These are phyloP conservation scores for Eretmocerus hayati DNA, from an alignment of 2,888 invertebrate genomes.

Conservation along the genomic window DNA sequence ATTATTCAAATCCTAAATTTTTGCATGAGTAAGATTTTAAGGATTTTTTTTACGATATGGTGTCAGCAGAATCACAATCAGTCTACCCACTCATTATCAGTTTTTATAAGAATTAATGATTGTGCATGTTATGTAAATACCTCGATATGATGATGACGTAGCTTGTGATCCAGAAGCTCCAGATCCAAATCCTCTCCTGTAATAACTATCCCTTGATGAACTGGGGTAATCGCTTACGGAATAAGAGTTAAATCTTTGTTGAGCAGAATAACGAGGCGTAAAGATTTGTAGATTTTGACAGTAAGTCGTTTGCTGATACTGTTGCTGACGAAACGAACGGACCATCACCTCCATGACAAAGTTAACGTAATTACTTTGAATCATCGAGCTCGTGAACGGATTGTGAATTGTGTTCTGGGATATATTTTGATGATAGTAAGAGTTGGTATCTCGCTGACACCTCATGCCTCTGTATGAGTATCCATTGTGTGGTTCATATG, in stretches of 20 bases:
- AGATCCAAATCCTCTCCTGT: slow-evolving; percentile 5
- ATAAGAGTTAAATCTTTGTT: slow-evolving; percentile 11
- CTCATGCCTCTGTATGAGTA: slow-evolving; percentile 15
- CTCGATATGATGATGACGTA: too few species aligned
- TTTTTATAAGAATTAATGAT: too few species aligned
- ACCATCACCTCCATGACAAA: slow-evolving; percentile 23
- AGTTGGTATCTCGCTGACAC: slow-evolving; percentile 11
- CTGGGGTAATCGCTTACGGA: slow-evolving; percentile 6
- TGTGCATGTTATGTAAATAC: too few species aligned
- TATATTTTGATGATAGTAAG: slow-evolving; percentile 18
- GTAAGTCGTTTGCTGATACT: slow-evolving; percentile 19
- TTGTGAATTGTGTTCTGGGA: slow-evolving; percentile 18
- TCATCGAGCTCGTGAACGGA: slow-evolving; percentile 11
- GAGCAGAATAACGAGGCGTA: slow-evolving; percentile 2
- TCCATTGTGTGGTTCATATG: slow-evolving; percentile 16
- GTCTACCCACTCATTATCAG: too few species aligned
- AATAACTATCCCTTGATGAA: slow-evolving; percentile 9
- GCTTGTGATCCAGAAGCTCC: background rate
- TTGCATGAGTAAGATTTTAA: too few species aligned
- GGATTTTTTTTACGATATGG: too few species aligned
- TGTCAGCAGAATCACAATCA: too few species aligned
- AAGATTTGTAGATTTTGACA: slow-evolving; percentile 18
- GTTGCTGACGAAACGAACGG: slow-evolving; percentile 19
- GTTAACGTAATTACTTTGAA: slow-evolving; percentile 19
- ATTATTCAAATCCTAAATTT: too few species aligned